Evolutionary conservation across 2,797 vertebrate genomes (phyloP).

Genomic region (Sebastolobus alascanus): DNA sequence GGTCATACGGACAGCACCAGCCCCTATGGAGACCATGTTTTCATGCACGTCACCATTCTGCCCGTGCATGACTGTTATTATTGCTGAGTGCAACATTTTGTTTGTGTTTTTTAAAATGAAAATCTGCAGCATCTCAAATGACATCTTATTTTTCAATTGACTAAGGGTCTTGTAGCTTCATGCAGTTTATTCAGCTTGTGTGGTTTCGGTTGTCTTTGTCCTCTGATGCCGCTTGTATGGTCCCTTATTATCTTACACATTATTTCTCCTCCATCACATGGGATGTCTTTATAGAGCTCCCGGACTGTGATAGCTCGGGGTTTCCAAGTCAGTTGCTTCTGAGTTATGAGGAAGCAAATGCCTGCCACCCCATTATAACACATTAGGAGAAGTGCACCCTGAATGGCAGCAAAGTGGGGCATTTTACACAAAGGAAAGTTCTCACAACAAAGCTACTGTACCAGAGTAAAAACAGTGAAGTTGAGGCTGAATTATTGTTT

Average conservation of each 20-base stretch:
- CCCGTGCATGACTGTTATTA: constrained; percentile 43
- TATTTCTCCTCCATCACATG: constrained; percentile 55
- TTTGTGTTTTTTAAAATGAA: constrained; percentile 17
- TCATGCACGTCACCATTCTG: constrained; percentile 51
- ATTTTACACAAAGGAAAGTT: constrained; percentile 20
- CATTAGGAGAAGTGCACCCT: constrained; percentile 39
- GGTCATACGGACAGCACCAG: constrained; percentile 71
- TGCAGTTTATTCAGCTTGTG: background rate
- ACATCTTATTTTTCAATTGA: background rate
- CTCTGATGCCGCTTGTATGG: constrained; percentile 2
- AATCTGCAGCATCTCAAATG: constrained; percentile 13
- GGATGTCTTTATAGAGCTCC: constrained; percentile 56
- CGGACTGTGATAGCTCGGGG: constrained; percentile 36
- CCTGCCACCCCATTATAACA: constrained; percentile 41
- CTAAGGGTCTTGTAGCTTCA: background rate
- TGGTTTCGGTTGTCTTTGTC: constrained; percentile 32
- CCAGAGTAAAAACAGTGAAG: constrained; percentile 29
- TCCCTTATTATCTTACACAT: constrained; percentile 42
- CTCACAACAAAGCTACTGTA: background rate
- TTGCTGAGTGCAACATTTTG: constrained; percentile 62
- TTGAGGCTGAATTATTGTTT: constrained; percentile 20
- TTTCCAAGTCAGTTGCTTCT: constrained; percentile 75
- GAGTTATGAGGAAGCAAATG: constrained; percentile 56
- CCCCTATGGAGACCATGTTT: constrained; percentile 58
- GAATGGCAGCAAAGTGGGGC: constrained; percentile 15